Evolutionary conservation across 2,113 vertebrate species (phyloP).

Genomic region (Peucedramus taeniatus): DNA sequence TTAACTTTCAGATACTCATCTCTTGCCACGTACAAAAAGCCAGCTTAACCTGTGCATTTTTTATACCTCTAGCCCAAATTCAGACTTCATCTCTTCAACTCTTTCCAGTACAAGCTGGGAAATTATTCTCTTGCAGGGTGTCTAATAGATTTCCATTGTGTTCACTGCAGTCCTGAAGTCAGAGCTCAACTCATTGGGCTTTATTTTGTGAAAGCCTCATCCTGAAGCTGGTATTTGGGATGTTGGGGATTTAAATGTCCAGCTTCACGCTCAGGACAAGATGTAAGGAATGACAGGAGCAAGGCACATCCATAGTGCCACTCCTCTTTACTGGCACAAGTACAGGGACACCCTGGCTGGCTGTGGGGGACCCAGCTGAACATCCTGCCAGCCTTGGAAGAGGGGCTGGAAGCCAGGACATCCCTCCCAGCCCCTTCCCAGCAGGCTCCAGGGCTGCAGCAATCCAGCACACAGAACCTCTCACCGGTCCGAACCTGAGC

Average conservation of each 20-base stretch:
- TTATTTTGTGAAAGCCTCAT: not conserved
- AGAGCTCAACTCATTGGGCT: not conserved
- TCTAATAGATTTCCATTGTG: not conserved
- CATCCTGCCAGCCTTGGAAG: not conserved
- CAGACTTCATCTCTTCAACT: not conserved
- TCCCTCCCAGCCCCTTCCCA: not conserved
- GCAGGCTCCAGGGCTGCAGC: not conserved
- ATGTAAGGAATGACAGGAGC: not conserved
- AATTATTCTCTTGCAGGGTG: not conserved
- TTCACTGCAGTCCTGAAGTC: not conserved
- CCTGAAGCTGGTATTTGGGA: not conserved
- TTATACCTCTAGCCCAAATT: not conserved
- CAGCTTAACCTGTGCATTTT: not conserved
- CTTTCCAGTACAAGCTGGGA: not conserved
- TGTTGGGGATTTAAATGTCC: not conserved
- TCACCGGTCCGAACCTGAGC: not conserved
- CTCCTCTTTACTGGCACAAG: not conserved
- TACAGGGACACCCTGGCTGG: no score
- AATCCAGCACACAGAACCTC: not conserved
- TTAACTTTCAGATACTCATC: not conserved
- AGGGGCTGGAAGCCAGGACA: not conserved
- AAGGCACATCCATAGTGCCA: rapidly evolving
- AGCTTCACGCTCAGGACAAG: not conserved
- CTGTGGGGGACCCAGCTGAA: not conserved
- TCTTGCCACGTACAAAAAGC: not conserved